Conservation (phyloP, 2,888 invertebrate species). For the Cryptosula pallasiana region DNA sequence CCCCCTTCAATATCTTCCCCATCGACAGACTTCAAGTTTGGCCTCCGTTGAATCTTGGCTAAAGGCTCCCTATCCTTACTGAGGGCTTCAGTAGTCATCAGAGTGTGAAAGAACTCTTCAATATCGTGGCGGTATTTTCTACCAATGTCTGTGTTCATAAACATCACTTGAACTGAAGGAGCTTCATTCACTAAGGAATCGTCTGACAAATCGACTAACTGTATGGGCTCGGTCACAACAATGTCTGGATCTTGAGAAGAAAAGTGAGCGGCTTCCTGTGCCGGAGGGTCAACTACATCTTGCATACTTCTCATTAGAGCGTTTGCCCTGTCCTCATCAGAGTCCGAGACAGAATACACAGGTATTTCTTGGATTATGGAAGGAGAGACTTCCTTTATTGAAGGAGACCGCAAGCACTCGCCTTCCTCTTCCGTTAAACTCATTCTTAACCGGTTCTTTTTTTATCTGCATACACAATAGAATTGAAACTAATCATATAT, state of each 20-base stretch:
- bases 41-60: neutral
- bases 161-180: constrained; percentile 40
- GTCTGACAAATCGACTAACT: neutral
- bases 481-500: too few relatives aligned
- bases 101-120: constrained; percentile 20
- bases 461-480: too few relatives aligned
- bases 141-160: constrained; percentile 42
- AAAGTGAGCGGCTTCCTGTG: neutral
- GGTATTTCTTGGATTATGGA: too few relatives aligned
- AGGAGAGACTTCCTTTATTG: too few relatives aligned
- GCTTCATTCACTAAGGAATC: constrained; percentile 31
- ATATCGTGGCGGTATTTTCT: constrained; percentile 31
- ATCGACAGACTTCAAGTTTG: neutral
- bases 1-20: neutral
- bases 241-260: neutral
- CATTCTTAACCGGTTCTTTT: too few relatives aligned
- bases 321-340: constrained; percentile 10
- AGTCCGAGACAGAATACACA: constrained; percentile 13
- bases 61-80: constrained; percentile 11
- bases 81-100: constrained; percentile 5
- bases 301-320: neutral
- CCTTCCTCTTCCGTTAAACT: too few relatives aligned
- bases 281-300: neutral
- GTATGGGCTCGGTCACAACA: neutral
- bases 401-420: too few relatives aligned